These are phyloP conservation scores for Phymorhynchus buccinoides DNA, from an alignment of 1,140 invertebrate species.

Conservation along the genomic window DNA sequence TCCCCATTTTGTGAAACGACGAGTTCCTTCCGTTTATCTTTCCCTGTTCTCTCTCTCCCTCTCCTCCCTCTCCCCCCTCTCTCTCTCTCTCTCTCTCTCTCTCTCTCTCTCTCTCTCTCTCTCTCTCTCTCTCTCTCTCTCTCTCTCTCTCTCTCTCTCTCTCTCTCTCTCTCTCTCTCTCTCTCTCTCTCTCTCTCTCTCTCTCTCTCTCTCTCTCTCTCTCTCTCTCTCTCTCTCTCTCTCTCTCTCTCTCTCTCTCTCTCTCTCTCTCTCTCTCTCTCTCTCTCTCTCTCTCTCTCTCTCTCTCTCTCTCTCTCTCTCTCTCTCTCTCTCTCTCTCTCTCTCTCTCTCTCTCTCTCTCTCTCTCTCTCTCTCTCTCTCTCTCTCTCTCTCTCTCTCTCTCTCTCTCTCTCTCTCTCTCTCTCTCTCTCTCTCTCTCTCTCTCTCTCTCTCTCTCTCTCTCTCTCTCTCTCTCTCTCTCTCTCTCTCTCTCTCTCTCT, in stretches of 20 bases:
- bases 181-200: not conserved
- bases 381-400: no score
- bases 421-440: not conserved
- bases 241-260: no score
- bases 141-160: not conserved
- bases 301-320: constrained; percentile 14
- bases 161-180: not conserved
- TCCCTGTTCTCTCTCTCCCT: no score
- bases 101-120: not conserved
- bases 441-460: not conserved
- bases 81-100: not conserved
- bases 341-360: no score
- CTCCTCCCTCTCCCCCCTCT: not conserved
- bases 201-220: not conserved
- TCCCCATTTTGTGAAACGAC: no score
- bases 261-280: no score
- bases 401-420: not conserved
- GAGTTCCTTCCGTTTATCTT: no score
- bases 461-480: not conserved
- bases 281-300: not conserved
- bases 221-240: no score
- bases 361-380: no score
- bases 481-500: not conserved
- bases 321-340: not conserved
- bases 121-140: not conserved